These are phyloP conservation scores for Threskiornis aethiopicus DNA, from an alignment of 2,797 vertebrate species.

Conservation along the genomic window DNA sequence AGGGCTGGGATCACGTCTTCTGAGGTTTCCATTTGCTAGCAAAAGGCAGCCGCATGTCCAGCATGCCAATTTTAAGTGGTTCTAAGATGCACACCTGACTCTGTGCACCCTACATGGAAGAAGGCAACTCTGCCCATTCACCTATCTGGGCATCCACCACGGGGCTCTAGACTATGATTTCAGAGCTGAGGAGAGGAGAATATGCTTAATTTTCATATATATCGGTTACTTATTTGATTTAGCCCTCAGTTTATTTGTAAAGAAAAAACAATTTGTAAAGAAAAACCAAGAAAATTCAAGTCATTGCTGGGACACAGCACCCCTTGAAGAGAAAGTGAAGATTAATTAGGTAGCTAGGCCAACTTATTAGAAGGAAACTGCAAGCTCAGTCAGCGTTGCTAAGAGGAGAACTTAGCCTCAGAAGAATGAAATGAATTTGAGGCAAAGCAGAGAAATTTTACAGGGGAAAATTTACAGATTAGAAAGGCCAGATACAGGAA, in stretches of 20 bases:
- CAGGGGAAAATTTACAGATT: background rate
- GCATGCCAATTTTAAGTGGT: background rate
- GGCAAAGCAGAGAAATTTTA: background rate
- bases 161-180: background rate
- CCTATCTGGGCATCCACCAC: background rate
- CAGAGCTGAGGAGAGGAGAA: background rate
- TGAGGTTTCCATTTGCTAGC: background rate
- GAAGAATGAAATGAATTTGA: background rate
- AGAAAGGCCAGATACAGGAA: background rate
- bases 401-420: background rate
- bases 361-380: background rate
- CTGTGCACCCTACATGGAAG: background rate
- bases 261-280: background rate
- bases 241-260: background rate
- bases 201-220: background rate
- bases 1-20: background rate
- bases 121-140: background rate
- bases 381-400: background rate
- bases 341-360: background rate
- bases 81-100: background rate
- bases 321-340: background rate
- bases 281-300: background rate
- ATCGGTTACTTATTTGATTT: background rate
- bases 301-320: background rate
- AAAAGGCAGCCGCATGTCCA: background rate